Evolutionary conservation across 2,113 vertebrate genomes (phyloP).

Genomic region (Hippocampus barbouri): DNA sequence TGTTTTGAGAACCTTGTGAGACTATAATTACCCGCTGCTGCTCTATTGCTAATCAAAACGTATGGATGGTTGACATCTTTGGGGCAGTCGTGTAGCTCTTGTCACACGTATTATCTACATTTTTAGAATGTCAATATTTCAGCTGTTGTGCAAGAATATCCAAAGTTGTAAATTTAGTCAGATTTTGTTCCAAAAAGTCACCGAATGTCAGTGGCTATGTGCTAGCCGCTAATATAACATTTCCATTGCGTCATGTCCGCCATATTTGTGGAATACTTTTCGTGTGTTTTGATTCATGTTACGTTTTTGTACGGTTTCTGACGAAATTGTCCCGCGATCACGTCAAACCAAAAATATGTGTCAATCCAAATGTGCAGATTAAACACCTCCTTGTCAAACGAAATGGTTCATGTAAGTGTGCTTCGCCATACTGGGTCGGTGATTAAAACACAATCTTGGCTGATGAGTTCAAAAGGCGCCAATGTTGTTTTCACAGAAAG

Average conservation of each 20-base stretch:
- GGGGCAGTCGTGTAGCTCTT: neutral
- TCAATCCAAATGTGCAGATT: neutral
- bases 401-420: neutral
- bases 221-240: neutral
- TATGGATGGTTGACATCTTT: too few species aligned
- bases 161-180: neutral
- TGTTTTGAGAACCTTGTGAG: neutral
- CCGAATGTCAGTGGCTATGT: neutral
- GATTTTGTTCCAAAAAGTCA: neutral
- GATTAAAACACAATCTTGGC: slow-evolving; percentile 9
- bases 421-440: neutral
- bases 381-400: slow-evolving; percentile 1
- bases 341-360: neutral
- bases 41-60: neutral
- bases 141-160: slow-evolving; percentile 7
- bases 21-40: neutral
- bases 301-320: neutral
- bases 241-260: neutral
- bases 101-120: neutral
- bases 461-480: slow-evolving; percentile 2
- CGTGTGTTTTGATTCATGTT: neutral
- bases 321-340: neutral
- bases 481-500: slow-evolving; percentile 13
- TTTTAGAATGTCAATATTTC: slow-evolving; percentile 20
- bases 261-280: neutral